Evolutionary conservation across 2,797 vertebrate genomes (phyloP), one percentile per base, ranked within the genome.

Genomic region (Poecilia velifera): DNA sequence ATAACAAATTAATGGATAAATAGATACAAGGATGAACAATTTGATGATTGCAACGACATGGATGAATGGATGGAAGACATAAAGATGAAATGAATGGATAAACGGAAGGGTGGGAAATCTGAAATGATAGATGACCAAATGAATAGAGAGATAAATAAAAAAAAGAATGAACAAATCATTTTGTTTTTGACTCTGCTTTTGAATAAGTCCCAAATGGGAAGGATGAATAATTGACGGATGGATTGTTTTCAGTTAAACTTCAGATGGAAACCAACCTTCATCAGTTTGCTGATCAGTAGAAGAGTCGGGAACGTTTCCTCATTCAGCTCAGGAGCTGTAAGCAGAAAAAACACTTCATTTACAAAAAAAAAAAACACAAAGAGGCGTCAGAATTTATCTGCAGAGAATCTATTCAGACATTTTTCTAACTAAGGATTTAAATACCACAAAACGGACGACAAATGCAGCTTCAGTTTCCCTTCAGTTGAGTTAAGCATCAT

Each of bases 281-380:
- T 97, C 28, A 99, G 91, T 89, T 98, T 99, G 87, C 96, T 97
- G 66, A 99, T 98, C 72, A 99, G 81, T 25, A 99, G 96, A 73
- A 99, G 93, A 0, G 97, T 98, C 2, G 98, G 96, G 81, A 99
- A 97, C 0, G 98, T 96, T 84, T 98, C 97, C 75, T 98, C 97
- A 76, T 94, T 97, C 79, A 99, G 96, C 89, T 99, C 98, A 74
- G 97, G 96, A 91, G 96, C 98, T 99, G 36, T 81, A 91, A 22
- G 87, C 6, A 90, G 31, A 80, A 76, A 70, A 46, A 77, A 8
- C 3, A 64, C 72, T 57, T 73, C 46, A 72, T 64, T 25, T 28
- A 6, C 22, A 34, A 55, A 25, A 25, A 34, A 55, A 25, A 25
- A 41, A 41, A 16, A 25, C 22, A 39, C 0, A 46, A 3, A 74